These are phyloP conservation scores for Rhagophthalmus giganteus DNA, from an alignment of 2,888 invertebrate genomes.

Conservation along the genomic window DNA sequence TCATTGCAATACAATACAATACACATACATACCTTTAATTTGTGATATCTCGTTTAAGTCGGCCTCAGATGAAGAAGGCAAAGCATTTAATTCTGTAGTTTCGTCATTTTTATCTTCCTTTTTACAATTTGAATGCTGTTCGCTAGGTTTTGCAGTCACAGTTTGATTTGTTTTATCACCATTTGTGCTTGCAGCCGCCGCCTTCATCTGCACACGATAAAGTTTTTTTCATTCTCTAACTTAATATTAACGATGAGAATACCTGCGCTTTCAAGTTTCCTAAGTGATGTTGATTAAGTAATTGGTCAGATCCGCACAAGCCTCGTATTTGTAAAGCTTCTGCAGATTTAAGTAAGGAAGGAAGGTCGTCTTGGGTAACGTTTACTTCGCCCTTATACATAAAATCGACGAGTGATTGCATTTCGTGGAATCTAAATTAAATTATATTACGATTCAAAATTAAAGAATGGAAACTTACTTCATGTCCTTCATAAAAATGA, in stretches of 20 bases:
- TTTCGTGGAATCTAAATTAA: constrained; percentile 69
- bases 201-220: constrained; percentile 26
- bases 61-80: constrained; percentile 52
- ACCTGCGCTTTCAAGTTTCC: constrained; percentile 44
- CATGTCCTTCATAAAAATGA: constrained; percentile 82
- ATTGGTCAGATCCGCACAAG: constrained; percentile 56
- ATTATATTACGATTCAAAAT: background rate
- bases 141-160: constrained; percentile 23
- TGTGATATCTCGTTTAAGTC: constrained; percentile 52
- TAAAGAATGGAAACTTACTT: constrained; percentile 54
- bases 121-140: constrained; percentile 34
- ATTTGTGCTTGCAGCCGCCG: constrained; percentile 31
- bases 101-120: constrained; percentile 46
- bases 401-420: constrained; percentile 84
- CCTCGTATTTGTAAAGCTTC: constrained; percentile 83
- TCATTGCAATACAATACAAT: background rate
- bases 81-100: constrained; percentile 42
- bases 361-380: constrained; percentile 81
- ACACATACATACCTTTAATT: constrained; percentile 23
- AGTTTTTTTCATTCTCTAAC: too few relatives aligned
- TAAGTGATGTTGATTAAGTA: constrained; percentile 52
- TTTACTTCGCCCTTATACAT: constrained; percentile 91
- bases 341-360: constrained; percentile 79
- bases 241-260: too few relatives aligned
- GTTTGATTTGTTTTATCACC: constrained; percentile 35